A percentile compares a stretch with the other conserved stretches of the same genome.
These are phyloP conservation scores for Cuniculus paca DNA, from an alignment of 2,797 vertebrate species.

Conservation along the genomic window DNA sequence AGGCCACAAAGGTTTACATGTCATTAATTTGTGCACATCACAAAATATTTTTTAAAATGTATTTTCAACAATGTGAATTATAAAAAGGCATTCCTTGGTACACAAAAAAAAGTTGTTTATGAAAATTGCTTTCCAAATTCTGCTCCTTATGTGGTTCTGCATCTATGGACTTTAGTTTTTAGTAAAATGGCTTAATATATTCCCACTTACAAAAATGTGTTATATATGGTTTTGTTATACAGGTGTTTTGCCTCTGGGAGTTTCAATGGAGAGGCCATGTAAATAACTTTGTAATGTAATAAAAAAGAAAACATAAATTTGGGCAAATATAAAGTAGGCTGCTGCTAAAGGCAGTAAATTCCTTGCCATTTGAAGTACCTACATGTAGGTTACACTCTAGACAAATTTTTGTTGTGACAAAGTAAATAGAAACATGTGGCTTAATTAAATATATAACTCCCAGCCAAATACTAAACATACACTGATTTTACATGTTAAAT, in stretches of 20 bases:
- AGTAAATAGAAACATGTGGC: not conserved
- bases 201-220: not conserved
- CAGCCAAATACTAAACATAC: not conserved
- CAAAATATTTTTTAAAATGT: not conserved
- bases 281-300: not conserved
- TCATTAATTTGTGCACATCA: not conserved
- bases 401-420: not conserved
- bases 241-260: not conserved
- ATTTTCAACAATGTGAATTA: not conserved
- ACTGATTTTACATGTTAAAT: constrained; percentile 5
- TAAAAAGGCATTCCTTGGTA: not conserved
- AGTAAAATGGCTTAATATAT: not conserved
- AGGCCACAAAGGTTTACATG: not conserved
- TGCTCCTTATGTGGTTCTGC: not conserved
- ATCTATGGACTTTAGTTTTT: not conserved
- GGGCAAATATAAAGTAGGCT: not conserved
- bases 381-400: not conserved
- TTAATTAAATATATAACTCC: not conserved
- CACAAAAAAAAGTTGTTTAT: not conserved
- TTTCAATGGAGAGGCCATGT: not conserved
- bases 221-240: not conserved
- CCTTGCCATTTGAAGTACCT: not conserved
- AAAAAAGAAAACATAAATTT: not conserved
- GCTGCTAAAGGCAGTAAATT: not conserved
- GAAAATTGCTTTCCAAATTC: not conserved